A percentile compares a stretch with the other conserved stretches of the same genome.
Evolutionary conservation across 2,888 invertebrate species (phyloP).

Genomic region (Diogma glabrata): DNA sequence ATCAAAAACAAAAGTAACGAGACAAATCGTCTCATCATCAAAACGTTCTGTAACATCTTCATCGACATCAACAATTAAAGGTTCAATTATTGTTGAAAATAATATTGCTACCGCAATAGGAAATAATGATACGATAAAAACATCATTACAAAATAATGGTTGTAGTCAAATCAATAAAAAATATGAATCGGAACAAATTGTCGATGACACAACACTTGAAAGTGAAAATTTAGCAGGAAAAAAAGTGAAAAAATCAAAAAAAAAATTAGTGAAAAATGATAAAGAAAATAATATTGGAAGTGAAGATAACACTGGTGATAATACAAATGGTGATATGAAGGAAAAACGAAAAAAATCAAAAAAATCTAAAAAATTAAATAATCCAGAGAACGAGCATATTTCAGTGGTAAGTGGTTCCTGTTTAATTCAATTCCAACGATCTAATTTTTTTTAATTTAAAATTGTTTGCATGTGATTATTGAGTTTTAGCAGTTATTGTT

Average conservation of each 20-base stretch:
- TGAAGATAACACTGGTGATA: conserved; percentile 13
- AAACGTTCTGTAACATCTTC: not conserved
- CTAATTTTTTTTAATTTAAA: not conserved
- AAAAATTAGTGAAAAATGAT: conserved; percentile 3
- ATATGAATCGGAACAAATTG: too few species aligned
- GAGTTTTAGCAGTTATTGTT: too few species aligned
- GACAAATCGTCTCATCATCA: too few species aligned
- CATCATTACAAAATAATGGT: too few species aligned
- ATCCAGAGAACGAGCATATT: conserved; percentile 52
- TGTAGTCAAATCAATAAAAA: too few species aligned
- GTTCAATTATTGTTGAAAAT: too few species aligned
- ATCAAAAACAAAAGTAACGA: not conserved
- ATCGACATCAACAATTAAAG: not conserved
- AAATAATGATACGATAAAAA: conserved; percentile 1
- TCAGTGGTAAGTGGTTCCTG: conserved; percentile 51
- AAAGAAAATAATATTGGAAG: not conserved
- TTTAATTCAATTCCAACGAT: not conserved
- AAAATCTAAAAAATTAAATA: conserved; percentile 45
- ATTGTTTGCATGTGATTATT: too few species aligned
- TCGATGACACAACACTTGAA: too few species aligned
- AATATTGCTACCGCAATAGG: too few species aligned
- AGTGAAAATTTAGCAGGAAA: too few species aligned
- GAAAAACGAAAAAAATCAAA: conserved; percentile 38
- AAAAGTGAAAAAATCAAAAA: conserved; percentile 4
- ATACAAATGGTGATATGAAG: not conserved